Conservation (phyloP, 1,140 invertebrate species). For the Lepidostoma basale region DNA sequence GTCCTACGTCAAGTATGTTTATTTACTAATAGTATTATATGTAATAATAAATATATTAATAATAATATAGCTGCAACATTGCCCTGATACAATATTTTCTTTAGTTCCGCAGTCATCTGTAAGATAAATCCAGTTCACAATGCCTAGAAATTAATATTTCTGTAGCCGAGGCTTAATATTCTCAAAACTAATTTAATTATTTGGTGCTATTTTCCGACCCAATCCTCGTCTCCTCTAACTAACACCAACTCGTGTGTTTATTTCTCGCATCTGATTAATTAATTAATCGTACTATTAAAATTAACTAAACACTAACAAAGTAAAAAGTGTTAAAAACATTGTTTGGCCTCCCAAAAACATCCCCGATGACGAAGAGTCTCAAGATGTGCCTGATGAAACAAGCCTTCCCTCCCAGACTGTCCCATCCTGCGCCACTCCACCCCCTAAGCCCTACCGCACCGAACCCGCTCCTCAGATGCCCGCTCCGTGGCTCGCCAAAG, state of each 20-base stretch:
- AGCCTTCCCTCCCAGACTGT: conserved; percentile 31
- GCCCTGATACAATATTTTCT: too few species aligned
- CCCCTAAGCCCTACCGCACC: conserved; percentile 8
- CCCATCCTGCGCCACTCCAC: conserved; percentile 26
- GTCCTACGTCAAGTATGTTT: too few species aligned
- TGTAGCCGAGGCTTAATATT: conserved; percentile 35
- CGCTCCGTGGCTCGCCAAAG: conserved; percentile 42
- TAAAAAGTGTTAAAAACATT: conserved; percentile 63
- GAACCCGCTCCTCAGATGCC: conserved; percentile 34
- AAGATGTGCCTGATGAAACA: conserved; percentile 46
- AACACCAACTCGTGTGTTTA: neutral
- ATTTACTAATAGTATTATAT: too few species aligned
- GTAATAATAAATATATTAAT: too few species aligned
- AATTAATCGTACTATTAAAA: neutral
- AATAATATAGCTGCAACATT: too few species aligned
- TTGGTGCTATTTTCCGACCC: conserved; percentile 47
- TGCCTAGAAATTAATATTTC: too few species aligned
- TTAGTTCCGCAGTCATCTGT: too few species aligned
- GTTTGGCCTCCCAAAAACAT: conserved; percentile 66
- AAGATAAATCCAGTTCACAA: too few species aligned
- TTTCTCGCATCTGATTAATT: neutral
- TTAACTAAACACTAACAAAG: conserved; percentile 51
- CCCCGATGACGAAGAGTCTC: conserved; percentile 55
- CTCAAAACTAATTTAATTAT: conserved; percentile 41
- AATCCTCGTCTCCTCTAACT: conserved; percentile 45